Evolutionary conservation across 2,113 vertebrate species (phyloP).

Genomic region (Dicentrarchus labrax): DNA sequence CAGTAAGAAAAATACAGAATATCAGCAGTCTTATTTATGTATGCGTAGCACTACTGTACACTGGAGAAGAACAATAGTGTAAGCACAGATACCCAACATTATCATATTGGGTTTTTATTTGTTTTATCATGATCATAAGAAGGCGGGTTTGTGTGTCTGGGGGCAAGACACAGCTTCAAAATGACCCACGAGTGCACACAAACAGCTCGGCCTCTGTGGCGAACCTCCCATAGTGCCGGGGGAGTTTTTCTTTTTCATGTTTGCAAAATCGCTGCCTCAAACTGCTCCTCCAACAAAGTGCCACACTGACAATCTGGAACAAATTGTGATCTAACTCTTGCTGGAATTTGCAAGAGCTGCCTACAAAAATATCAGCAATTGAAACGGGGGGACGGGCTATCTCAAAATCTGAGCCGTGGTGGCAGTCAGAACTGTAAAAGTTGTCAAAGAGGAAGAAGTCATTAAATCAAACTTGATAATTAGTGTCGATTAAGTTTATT

Average conservation of each 20-base stretch:
- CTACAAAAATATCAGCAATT: conserved; percentile 52
- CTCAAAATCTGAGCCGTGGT: neutral
- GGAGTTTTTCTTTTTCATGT: too few species aligned
- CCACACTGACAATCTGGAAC: conserved; percentile 67
- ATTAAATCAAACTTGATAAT: conserved; percentile 38
- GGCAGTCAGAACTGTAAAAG: conserved; percentile 19
- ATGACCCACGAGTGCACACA: conserved; percentile 51
- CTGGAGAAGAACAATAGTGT: neutral
- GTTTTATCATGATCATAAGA: conserved; percentile 41
- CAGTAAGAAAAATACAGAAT: neutral
- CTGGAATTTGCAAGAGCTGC: conserved; percentile 53
- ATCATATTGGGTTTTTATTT: conserved; percentile 35
- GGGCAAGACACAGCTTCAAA: conserved; percentile 53
- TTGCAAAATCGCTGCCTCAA: conserved; percentile 61
- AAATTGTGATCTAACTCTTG: conserved; percentile 65
- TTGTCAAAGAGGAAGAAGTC: conserved; percentile 18
- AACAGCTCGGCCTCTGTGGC: conserved; percentile 62
- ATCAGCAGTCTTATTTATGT: neutral
- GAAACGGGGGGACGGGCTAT: neutral
- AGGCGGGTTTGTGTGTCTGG: neutral
- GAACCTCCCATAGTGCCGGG: conserved; percentile 58
- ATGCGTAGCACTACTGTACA: neutral
- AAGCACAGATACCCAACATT: neutral
- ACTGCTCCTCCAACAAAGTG: conserved; percentile 51
- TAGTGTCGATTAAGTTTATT: conserved; percentile 17